A percentile compares a stretch with the other conserved stretches of the same genome.
These are phyloP conservation scores for Bursaphelenchus mucronatus DNA, from an alignment of 1,140 invertebrate genomes.

Conservation along the genomic window DNA sequence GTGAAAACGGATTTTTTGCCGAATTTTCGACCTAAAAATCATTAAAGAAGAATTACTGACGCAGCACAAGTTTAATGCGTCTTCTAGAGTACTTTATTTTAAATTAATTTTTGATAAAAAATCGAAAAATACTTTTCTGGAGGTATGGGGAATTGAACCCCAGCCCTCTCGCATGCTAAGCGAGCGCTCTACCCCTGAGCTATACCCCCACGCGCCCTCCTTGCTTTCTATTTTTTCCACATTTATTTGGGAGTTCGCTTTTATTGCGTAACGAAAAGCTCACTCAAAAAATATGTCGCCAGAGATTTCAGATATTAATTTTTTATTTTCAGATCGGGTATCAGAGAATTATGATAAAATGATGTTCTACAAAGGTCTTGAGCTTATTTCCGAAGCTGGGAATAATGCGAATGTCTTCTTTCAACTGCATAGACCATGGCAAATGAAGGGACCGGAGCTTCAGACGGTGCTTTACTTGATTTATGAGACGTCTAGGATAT, in stretches of 20 bases:
- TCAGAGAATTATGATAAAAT: constrained; percentile 70
- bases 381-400: constrained; percentile 71
- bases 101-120: no score
- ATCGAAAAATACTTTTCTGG: constrained; percentile 3
- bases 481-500: constrained; percentile 76
- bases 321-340: constrained; percentile 54
- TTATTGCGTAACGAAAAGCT: no score
- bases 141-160: constrained; percentile 50
- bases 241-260: no score
- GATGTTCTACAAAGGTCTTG: constrained; percentile 78
- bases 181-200: constrained; percentile 50
- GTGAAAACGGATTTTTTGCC: no score
- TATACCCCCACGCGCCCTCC: constrained; percentile 31
- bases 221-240: no score
- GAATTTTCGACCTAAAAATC: no score
- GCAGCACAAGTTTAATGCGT: no score
- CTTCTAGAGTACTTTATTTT: no score
- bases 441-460: constrained; percentile 65
- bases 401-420: constrained; percentile 79
- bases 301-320: background rate
- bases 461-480: constrained; percentile 72
- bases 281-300: no score
- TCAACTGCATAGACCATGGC: constrained; percentile 79
- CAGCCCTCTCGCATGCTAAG: constrained; percentile 47
- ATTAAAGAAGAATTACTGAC: no score